Evolutionary conservation across 2,888 invertebrate genomes (phyloP).

Genomic region (Heliconius ismenius): DNA sequence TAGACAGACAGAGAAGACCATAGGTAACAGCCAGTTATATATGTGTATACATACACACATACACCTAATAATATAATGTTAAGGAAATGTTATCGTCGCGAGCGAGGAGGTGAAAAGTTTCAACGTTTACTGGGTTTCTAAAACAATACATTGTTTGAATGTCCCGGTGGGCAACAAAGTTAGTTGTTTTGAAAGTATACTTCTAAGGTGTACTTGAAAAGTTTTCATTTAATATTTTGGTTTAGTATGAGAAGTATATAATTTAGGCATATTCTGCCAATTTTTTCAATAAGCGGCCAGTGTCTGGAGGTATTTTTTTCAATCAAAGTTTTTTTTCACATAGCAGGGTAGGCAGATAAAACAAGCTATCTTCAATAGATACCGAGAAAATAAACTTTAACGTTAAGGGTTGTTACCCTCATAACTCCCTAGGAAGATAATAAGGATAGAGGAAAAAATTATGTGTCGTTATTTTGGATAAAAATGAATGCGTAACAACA

Average conservation of each 20-base stretch:
- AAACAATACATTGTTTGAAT: conserved; percentile 11
- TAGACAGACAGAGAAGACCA: too few species aligned
- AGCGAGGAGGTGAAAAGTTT: background rate
- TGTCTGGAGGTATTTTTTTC: too few species aligned
- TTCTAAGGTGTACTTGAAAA: conserved; percentile 3
- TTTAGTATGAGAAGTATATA: background rate
- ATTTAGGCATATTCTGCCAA: background rate
- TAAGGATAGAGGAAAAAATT: too few species aligned
- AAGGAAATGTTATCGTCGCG: background rate
- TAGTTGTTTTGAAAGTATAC: background rate
- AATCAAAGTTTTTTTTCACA: too few species aligned
- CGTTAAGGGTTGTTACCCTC: too few species aligned
- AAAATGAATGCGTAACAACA: too few species aligned
- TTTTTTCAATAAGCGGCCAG: too few species aligned
- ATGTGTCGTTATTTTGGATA: too few species aligned
- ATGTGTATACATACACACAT: background rate
- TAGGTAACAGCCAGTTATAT: background rate
- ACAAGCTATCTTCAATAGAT: too few species aligned
- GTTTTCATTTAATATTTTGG: background rate
- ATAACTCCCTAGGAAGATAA: too few species aligned
- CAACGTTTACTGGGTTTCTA: conserved; percentile 1
- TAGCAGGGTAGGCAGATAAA: too few species aligned
- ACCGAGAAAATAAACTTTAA: too few species aligned
- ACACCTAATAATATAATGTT: background rate
- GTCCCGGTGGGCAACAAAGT: background rate